Percentiles rank a stretch among this genome's conserved stretches.
Conservation (phyloP, 2,888 invertebrate genomes). For the Hydriomena furcata region DNA sequence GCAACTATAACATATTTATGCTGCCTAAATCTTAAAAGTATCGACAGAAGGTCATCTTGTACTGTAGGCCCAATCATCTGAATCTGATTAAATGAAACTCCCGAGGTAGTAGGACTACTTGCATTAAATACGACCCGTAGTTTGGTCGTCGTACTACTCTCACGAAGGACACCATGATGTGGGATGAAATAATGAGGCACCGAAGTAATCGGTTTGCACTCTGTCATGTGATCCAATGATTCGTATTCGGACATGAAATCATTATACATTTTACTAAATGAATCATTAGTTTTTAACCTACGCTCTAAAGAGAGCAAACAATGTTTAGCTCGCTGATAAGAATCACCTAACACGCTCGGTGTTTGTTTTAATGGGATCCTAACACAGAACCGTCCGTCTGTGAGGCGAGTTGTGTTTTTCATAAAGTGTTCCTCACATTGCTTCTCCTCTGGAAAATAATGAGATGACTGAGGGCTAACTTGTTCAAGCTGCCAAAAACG, state of each 20-base stretch:
- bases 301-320: slow-evolving; percentile 19
- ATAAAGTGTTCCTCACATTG: slow-evolving; percentile 39
- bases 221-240: slow-evolving; percentile 34
- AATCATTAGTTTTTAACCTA: neutral
- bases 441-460: slow-evolving; percentile 31
- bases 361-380: slow-evolving; percentile 33
- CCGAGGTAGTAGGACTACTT: slow-evolving; percentile 8
- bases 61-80: slow-evolving; percentile 5
- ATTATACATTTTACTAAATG: slow-evolving; percentile 21
- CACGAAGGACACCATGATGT: slow-evolving; percentile 28
- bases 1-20: slow-evolving; percentile 30
- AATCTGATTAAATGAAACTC: neutral
- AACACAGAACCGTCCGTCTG: slow-evolving; percentile 38
- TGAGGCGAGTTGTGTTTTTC: slow-evolving; percentile 34
- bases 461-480: slow-evolving; percentile 10
- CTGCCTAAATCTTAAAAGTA: slow-evolving; percentile 32
- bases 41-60: slow-evolving; percentile 31
- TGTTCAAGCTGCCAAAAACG: slow-evolving; percentile 33
- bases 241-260: slow-evolving; percentile 38
- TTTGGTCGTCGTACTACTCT: slow-evolving; percentile 26
- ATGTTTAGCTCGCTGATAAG: slow-evolving; percentile 30
- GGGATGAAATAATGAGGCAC: slow-evolving; percentile 3
- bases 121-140: slow-evolving; percentile 29
- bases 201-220: neutral
- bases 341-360: slow-evolving; percentile 31